Evolutionary conservation across 2,888 invertebrate species (phyloP), one percentile per base, ranked within the genome.

Genomic region (Andrena trimmerana): DNA sequence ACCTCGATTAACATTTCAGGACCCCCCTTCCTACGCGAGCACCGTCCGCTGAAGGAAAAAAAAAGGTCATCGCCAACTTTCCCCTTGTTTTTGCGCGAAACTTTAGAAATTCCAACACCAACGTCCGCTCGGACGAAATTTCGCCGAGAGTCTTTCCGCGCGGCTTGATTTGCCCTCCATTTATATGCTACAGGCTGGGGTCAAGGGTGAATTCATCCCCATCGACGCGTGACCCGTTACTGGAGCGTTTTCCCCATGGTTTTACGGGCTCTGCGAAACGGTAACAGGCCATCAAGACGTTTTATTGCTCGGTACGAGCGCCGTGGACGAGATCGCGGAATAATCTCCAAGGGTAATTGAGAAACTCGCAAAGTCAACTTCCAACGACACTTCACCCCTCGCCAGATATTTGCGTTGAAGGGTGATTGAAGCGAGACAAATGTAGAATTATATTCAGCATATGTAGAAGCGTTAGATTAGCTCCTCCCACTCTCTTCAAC

Each of bases 131-230:
- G 27, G 20, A 52, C 50, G 13, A 65, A 73, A 78, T 73, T 59
- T 36, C 65, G n/a, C 33, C 72, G 5, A 8, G n/a, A 29, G 6
- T 10, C 31, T 13, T 63, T 57, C 27, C 42, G 16, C 52, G 3
- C 52, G 36, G 29, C 27, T 33, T n/a, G 4, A 2, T 27, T 20
- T 42, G 13, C 27, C 50, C 16, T 13, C 48, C 33, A 20, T 65
- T 73, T 33, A 36, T 50, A 24, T 29, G 10, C 13, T 16, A n/a
- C 24, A 5, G 5, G 57, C 50, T 13, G 36, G 57, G 74, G 74
- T 73, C 77, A 78, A 73, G 77, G 77, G 33, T 73, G 33, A 10
- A 66, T 60, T 4, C 59, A 16, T 27, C 33, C 20, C 33, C 65
- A 24, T 42, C 27, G 29, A 10, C n/a, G 36, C 57, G 10, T 36